Conservation (phyloP, 2,797 vertebrate species). For the Rousettus madagascariensis region DNA sequence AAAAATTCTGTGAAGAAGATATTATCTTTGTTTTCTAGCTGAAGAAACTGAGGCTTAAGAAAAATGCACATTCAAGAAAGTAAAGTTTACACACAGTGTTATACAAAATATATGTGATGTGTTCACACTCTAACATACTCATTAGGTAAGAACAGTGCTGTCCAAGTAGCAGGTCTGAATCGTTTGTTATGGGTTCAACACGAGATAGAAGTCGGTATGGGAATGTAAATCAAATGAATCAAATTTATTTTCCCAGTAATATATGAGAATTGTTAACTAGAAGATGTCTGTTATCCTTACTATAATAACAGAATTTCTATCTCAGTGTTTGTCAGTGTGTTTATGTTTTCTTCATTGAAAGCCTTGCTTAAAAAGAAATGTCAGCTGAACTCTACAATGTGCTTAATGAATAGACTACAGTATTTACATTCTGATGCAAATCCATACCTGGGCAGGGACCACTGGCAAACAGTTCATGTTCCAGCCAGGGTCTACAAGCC, state of each 20-base stretch:
- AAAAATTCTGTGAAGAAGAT: neutral
- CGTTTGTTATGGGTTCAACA: neutral
- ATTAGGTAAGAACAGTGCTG: neutral
- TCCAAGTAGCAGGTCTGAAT: neutral
- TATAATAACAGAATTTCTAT: slow-evolving; percentile 2
- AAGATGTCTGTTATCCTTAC: neutral
- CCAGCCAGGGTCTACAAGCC: neutral
- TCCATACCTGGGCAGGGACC: neutral
- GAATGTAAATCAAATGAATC: slow-evolving; percentile 6
- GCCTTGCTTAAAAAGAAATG: neutral
- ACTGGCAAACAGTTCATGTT: neutral
- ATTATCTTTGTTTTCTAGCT: neutral
- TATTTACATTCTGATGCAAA: neutral
- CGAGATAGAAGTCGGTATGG: neutral
- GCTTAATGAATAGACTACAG: neutral
- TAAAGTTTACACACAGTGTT: neutral
- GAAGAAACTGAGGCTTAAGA: neutral
- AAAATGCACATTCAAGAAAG: neutral
- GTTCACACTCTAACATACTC: neutral
- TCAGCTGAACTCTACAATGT: neutral
- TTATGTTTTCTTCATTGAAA: neutral
- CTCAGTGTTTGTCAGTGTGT: neutral
- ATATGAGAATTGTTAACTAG: slow-evolving; percentile 10
- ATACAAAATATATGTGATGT: neutral
- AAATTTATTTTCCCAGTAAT: slow-evolving; percentile 29